These are phyloP conservation scores for Drosophila percnosoma DNA, from an alignment of 2,888 invertebrate genomes.

Conservation along the genomic window DNA sequence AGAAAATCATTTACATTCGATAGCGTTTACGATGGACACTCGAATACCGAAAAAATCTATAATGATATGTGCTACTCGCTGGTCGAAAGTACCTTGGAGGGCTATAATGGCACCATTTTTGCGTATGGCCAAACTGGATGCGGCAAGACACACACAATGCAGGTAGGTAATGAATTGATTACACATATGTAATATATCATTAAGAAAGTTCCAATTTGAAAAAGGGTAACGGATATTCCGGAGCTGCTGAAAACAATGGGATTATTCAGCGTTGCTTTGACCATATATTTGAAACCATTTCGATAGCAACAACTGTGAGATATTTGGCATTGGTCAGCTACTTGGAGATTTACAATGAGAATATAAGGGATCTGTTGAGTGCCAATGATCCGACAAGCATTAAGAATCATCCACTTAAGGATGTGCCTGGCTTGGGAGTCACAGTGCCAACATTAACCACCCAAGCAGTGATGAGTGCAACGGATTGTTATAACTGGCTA, in stretches of 20 bases:
- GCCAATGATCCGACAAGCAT: constrained; percentile 85
- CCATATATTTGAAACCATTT: constrained; percentile 94
- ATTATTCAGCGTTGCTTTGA: constrained; percentile 93
- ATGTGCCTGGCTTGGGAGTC: constrained; percentile 86
- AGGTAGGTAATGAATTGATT: constrained; percentile 88
- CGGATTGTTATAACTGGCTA: constrained; percentile 91
- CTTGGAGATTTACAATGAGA: constrained; percentile 97
- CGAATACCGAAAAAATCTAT: constrained; percentile 94
- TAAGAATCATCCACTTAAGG: constrained; percentile 85
- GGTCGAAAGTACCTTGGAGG: constrained; percentile 94
- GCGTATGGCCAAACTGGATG: constrained; percentile 97
- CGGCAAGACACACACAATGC: constrained; percentile 96
- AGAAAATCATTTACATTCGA: constrained; percentile 93
- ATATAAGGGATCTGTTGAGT: constrained; percentile 94
- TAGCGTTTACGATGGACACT: constrained; percentile 91
- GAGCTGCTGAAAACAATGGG: constrained; percentile 83
- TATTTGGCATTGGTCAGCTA: constrained; percentile 88
- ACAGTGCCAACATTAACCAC: constrained; percentile 87
- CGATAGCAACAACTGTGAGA: constrained; percentile 89
- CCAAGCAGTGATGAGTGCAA: constrained; percentile 91
- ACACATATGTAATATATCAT: not conserved
- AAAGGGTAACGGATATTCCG: constrained; percentile 45
- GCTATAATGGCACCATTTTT: constrained; percentile 96
- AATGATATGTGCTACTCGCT: constrained; percentile 94
- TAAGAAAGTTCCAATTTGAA: not conserved